Percentiles rank a stretch among this genome's conserved stretches.
Conservation (phyloP, 2,113 vertebrate genomes). For the Saccopteryx leptura region DNA sequence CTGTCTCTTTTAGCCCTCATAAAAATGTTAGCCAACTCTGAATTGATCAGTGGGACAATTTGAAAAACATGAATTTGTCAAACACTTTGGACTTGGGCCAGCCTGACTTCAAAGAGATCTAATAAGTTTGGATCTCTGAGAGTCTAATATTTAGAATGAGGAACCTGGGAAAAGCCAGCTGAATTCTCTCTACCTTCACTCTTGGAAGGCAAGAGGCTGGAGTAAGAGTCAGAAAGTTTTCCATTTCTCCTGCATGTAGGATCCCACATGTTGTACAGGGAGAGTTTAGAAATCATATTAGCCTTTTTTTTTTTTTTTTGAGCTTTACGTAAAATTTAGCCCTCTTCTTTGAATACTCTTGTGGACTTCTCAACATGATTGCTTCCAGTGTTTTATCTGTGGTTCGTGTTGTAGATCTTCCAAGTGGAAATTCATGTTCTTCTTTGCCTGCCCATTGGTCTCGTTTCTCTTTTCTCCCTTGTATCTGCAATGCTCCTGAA, state of each 20-base stretch:
- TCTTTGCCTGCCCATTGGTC: neutral
- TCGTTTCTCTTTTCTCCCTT: neutral
- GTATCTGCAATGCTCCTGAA: neutral
- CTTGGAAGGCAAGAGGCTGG: neutral
- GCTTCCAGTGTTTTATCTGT: neutral
- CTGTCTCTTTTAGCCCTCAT: neutral
- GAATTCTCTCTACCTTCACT: neutral
- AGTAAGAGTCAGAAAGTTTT: neutral
- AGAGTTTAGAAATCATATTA: neutral
- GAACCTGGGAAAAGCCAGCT: neutral
- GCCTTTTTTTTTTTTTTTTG: neutral
- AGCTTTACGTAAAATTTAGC: neutral
- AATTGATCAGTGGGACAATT: neutral
- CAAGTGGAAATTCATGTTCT: conserved; percentile 34
- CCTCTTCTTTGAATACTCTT: neutral
- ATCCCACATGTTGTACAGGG: neutral
- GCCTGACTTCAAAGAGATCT: neutral
- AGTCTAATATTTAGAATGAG: neutral
- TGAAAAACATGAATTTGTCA: conserved; percentile 43
- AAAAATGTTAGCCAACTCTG: neutral
- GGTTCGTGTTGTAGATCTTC: conserved; percentile 18
- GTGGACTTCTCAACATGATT: neutral
- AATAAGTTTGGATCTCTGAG: neutral
- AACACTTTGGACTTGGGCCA: neutral
- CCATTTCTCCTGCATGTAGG: neutral